Evolutionary conservation across 2,888 invertebrate species (phyloP), one percentile per base, ranked within the genome.

Genomic region (Platycheirus albimanus): DNA sequence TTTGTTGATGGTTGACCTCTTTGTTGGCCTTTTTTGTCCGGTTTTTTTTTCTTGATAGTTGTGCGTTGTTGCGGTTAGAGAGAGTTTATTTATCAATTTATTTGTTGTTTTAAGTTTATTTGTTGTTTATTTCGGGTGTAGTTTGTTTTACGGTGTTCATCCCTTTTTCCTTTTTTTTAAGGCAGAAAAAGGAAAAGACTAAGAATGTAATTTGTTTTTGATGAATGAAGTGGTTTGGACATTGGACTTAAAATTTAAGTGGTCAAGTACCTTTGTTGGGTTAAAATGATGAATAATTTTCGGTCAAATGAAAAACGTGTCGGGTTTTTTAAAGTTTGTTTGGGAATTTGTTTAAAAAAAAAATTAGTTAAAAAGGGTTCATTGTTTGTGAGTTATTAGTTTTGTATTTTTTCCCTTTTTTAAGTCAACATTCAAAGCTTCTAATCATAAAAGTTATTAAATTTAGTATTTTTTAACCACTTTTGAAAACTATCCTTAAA

Each of bases 191-290:
- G 24, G 47, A 24, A 1, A 24, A 8, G 19, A 33, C 20, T 54
- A 4, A 63, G 70, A 70, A 43, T 77, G 64, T 77, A 71, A 74
- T 79, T 79, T 79, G 74, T 69, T 63, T 74, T 79, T 79, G 74
- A 79, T 74, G 74, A 79, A 79, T 79, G 67, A 74, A 74, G 74
- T 76, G 36, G 72, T 67, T 47, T 52, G 49, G 41, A 63, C 41
- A 41, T 58, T 41, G 20, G 54, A 28, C 13, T 19, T 8, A 6
- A 17, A 28, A 10, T 43, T 43, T 58, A 8, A 54, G 43, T 43
- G 58, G 58, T 17, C 11, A 58, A 30, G 24, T 41, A 28, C 7
- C 11, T 61, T 33, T 41, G 43, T 3, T 41, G 61, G 30, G 30
- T 61, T 45, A 13, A 15, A 45, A 15, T 43, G 61, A 61, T 61